Conservation (phyloP, 2,797 vertebrate species). For the Calcarius lapponicus region DNA sequence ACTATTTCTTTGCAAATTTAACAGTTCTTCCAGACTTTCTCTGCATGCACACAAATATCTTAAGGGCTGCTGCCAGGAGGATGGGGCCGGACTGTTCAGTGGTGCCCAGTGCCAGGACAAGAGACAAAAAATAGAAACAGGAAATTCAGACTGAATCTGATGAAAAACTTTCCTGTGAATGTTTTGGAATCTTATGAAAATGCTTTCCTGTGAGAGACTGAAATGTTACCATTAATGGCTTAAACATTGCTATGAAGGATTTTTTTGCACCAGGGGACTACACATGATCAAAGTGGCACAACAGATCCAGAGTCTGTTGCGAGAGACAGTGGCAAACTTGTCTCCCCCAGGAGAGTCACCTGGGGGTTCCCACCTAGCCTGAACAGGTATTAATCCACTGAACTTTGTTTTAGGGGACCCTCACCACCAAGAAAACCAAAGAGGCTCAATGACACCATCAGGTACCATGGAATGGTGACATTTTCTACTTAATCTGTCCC, state of each 20-base stretch:
- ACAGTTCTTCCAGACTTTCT: not conserved
- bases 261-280: not conserved
- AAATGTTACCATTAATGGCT: not conserved
- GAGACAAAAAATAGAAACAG: not conserved
- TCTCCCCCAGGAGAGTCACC: no score
- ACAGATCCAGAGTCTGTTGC: not conserved
- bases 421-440: not conserved
- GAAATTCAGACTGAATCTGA: not conserved
- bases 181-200: not conserved
- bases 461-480: not conserved
- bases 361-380: not conserved
- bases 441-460: not conserved
- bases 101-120: not conserved
- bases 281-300: no score
- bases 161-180: no score
- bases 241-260: not conserved
- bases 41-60: not conserved
- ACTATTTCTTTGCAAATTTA: not conserved
- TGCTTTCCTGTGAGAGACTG: not conserved
- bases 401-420: not conserved
- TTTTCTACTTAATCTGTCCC: not conserved
- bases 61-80: not conserved
- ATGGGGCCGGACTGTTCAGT: not conserved
- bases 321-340: not conserved
- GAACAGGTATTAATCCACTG: not conserved